A percentile compares a stretch with the other conserved stretches of the same genome.
phyloP scores from a whole-genome alignment of 35 echinoderm and acorn worm genomes.

The Strongylocentrotus purpuratus region DNA sequence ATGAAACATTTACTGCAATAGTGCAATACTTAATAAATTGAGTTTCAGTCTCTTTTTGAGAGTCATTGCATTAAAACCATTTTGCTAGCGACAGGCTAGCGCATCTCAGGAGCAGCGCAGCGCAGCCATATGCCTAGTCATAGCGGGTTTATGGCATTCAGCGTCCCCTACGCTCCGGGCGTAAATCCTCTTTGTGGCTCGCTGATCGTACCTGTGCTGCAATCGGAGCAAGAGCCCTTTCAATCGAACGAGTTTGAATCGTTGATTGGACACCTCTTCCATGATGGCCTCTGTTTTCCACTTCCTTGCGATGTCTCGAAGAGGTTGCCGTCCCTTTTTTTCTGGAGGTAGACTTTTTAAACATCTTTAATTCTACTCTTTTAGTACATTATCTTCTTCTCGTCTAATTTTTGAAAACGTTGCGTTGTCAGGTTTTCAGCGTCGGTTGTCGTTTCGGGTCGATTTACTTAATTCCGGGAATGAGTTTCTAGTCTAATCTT shows the following conservation, averaged over 20 bases:
- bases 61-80: not conserved
- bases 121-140: not conserved
- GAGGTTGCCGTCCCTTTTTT: not conserved
- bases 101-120: not conserved
- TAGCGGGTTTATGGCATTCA: no score
- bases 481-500: no score
- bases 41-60: not conserved
- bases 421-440: no score
- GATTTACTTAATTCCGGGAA: no score
- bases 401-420: no score
- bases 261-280: slow-evolving; percentile 53
- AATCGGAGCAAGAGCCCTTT: slow-evolving; percentile 76
- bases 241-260: slow-evolving; percentile 80
- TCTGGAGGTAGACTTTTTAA: slow-evolving; percentile 15
- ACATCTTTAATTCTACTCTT: not conserved
- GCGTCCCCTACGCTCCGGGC: not conserved
- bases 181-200: not conserved
- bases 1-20: not conserved
- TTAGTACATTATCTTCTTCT: not conserved
- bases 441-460: no score
- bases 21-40: not conserved
- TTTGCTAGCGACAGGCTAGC: not conserved
- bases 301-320: not conserved
- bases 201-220: slow-evolving; percentile 70
- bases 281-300: slow-evolving; percentile 23